These are phyloP conservation scores for Ceryle rudis DNA, from an alignment of 2,797 vertebrate species.

Conservation along the genomic window DNA sequence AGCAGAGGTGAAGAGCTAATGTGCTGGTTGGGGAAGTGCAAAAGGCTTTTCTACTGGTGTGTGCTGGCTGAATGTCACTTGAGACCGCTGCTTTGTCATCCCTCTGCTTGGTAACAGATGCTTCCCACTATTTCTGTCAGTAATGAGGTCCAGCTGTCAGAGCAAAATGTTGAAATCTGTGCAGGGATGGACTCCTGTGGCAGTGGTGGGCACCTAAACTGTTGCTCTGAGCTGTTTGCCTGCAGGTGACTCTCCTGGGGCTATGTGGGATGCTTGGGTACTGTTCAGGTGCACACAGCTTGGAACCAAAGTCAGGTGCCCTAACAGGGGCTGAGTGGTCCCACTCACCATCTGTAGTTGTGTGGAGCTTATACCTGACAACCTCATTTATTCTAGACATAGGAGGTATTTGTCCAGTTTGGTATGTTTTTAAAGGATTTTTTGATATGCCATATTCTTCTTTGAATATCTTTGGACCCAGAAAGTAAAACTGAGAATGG, in stretches of 20 bases:
- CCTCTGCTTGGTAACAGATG: not conserved
- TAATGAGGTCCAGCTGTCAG: constrained; percentile 27
- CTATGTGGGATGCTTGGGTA: not conserved
- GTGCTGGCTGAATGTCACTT: not conserved
- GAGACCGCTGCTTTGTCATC: not conserved
- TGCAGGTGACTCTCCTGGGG: not conserved
- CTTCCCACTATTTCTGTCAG: not conserved
- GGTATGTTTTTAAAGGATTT: fast-evolving
- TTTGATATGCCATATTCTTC: not conserved
- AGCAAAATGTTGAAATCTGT: not conserved
- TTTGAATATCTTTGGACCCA: not conserved
- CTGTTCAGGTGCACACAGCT: not conserved
- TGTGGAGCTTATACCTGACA: not conserved
- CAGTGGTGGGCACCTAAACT: not conserved
- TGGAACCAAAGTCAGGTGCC: not conserved
- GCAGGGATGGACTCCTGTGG: not conserved
- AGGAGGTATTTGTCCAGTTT: not conserved
- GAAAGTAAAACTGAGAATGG: not conserved
- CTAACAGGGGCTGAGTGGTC: not conserved
- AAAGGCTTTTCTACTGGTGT: not conserved
- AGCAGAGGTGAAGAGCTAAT: constrained; percentile 31
- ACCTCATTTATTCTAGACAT: not conserved
- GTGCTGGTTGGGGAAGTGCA: not conserved
- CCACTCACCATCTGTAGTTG: not conserved
- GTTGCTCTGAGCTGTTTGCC: not conserved